These are phyloP conservation scores for Euzetes globulus DNA, from an alignment of 2,888 invertebrate genomes.

Conservation along the genomic window DNA sequence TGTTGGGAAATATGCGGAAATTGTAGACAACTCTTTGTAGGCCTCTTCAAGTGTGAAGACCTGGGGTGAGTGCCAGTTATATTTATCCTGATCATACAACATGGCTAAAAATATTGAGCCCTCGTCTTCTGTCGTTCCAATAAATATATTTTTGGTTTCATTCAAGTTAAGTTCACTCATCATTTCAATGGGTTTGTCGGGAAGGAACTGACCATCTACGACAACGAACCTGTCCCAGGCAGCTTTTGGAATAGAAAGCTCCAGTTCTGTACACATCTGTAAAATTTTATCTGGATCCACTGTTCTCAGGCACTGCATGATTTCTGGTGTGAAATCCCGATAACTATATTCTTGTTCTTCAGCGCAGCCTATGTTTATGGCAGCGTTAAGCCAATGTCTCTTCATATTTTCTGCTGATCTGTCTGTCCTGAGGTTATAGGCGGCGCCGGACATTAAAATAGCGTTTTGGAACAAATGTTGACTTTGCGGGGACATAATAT, in stretches of 20 bases:
- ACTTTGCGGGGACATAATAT: conserved; percentile 7
- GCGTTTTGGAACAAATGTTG: conserved; percentile 19
- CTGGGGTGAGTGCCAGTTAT: not conserved
- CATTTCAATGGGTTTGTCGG: not conserved
- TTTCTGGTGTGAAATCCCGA: not conserved
- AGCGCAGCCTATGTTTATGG: not conserved
- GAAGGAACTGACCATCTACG: conserved; percentile 25
- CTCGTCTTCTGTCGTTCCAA: conserved; percentile 28
- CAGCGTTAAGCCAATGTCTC: not conserved
- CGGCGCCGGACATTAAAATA: conserved; percentile 22
- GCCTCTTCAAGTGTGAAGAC: not conserved
- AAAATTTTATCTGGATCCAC: not conserved
- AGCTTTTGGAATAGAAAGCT: not conserved
- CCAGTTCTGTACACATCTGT: not conserved
- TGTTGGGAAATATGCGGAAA: not conserved
- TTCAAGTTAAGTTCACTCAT: not conserved
- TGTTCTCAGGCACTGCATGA: not conserved
- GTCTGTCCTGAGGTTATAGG: not conserved
- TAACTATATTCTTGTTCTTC: not conserved
- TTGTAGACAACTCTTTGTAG: not conserved
- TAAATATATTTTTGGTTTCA: conserved; percentile 13
- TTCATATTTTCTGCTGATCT: not conserved
- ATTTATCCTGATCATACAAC: not conserved
- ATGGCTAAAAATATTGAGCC: not conserved
- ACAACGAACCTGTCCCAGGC: not conserved